phyloP scores from a whole-genome alignment of 2,113 vertebrate species.

The Laticauda colubrina region DNA sequence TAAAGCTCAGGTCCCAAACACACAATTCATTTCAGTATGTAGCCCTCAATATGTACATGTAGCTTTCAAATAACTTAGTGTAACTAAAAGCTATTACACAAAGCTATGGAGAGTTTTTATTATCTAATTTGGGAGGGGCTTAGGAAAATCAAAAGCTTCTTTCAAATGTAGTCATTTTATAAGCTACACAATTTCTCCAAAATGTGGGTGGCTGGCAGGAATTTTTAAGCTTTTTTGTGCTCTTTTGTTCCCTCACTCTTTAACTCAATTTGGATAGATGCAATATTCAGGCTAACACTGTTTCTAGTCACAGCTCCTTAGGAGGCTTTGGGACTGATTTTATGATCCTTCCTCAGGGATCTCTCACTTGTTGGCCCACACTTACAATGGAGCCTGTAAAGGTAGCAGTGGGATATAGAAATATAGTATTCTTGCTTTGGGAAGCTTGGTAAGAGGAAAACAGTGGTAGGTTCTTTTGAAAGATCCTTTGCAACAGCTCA shows the following conservation, averaged over 20 bases:
- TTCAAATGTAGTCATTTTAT: background rate
- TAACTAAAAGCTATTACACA: background rate
- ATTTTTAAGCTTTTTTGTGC: background rate
- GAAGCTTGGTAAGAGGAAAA: background rate
- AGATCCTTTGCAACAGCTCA: background rate
- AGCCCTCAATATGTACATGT: background rate
- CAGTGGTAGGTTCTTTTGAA: background rate
- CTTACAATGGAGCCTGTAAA: background rate
- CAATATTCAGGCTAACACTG: background rate
- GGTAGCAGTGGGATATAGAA: background rate
- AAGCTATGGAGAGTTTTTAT: background rate
- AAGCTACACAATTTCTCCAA: background rate
- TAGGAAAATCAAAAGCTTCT: background rate
- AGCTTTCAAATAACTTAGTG: background rate
- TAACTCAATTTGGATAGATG: background rate
- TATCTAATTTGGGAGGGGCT: background rate
- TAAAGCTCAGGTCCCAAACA: background rate
- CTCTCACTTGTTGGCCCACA: background rate
- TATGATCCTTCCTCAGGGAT: background rate
- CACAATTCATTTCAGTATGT: background rate
- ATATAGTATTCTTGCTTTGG: background rate
- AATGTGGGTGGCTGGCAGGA: background rate
- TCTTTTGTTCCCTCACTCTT: background rate
- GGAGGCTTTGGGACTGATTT: background rate
- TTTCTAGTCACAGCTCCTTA: background rate